These are phyloP conservation scores for Drosophila kuntzei DNA, from an alignment of 2,888 invertebrate genomes.

Conservation along the genomic window DNA sequence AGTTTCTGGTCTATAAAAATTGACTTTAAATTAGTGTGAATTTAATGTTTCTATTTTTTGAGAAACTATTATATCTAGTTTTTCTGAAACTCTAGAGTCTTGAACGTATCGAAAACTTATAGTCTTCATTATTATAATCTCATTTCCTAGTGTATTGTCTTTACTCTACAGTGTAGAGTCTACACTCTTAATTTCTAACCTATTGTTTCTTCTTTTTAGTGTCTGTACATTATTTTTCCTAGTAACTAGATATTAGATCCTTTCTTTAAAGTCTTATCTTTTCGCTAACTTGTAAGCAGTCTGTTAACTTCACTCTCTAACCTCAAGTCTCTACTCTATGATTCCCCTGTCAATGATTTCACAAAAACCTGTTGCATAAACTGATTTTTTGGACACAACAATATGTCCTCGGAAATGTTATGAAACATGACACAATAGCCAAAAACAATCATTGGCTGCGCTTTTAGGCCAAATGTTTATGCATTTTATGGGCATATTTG, in stretches of 20 bases:
- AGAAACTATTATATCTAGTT: too few species aligned
- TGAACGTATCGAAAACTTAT: too few species aligned
- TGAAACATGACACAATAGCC: constrained; percentile 33
- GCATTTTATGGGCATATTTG: constrained; percentile 19
- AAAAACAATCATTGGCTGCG: constrained; percentile 40
- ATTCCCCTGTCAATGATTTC: background rate
- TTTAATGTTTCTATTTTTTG: too few species aligned
- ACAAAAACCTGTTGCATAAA: constrained; percentile 57
- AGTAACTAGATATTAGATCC: background rate
- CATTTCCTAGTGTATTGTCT: background rate
- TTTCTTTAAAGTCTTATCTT: background rate
- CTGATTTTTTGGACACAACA: background rate
- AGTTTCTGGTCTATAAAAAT: too few species aligned
- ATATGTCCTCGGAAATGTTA: constrained; percentile 31
- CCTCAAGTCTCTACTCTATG: background rate
- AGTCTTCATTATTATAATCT: too few species aligned
- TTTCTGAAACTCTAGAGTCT: too few species aligned
- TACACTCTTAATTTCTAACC: too few species aligned
- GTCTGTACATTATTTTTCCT: background rate
- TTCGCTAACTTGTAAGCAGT: background rate
- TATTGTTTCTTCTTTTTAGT: background rate
- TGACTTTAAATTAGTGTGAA: too few species aligned
- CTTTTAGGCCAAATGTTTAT: constrained; percentile 60
- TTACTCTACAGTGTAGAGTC: too few species aligned
- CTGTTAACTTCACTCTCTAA: background rate